Evolutionary conservation across 1,140 invertebrate genomes (phyloP).

Genomic region (Yoshiicerus persimilis): DNA sequence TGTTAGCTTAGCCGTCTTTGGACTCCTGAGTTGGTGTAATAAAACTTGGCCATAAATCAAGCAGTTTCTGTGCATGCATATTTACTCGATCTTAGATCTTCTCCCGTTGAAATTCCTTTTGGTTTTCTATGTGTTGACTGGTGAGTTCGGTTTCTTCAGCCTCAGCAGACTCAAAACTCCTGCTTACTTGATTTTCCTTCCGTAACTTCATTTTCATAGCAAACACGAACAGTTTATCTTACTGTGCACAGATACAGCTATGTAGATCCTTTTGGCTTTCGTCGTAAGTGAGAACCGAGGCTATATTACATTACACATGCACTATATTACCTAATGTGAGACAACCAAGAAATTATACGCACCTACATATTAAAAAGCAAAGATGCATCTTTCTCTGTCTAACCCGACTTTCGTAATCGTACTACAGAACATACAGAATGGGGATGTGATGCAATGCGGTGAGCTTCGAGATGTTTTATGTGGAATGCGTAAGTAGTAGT

Average conservation of each 20-base stretch:
- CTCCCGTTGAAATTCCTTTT: background rate
- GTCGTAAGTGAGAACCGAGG: background rate
- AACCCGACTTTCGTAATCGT: background rate
- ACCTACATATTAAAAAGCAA: conserved; percentile 12
- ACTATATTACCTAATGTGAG: background rate
- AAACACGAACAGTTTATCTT: background rate
- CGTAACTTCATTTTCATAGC: background rate
- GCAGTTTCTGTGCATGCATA: conserved; percentile 7
- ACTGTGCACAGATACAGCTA: background rate
- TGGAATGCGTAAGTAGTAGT: conserved; percentile 8
- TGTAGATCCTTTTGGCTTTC: background rate
- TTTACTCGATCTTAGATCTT: background rate
- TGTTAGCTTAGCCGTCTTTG: background rate
- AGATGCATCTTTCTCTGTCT: background rate
- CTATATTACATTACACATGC: background rate
- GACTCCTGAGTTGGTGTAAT: background rate
- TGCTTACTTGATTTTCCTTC: background rate
- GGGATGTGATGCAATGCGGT: background rate
- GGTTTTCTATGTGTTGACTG: background rate
- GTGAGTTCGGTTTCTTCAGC: background rate
- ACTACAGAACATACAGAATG: no score
- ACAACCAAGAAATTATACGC: conserved; percentile 6
- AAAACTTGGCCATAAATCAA: conserved; percentile 10
- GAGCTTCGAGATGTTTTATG: background rate
- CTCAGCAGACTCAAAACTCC: background rate